Evolutionary conservation across 2,888 invertebrate genomes (phyloP), one percentile per base, ranked within the genome.

Genomic region (Drosophila cyrtoloma): DNA sequence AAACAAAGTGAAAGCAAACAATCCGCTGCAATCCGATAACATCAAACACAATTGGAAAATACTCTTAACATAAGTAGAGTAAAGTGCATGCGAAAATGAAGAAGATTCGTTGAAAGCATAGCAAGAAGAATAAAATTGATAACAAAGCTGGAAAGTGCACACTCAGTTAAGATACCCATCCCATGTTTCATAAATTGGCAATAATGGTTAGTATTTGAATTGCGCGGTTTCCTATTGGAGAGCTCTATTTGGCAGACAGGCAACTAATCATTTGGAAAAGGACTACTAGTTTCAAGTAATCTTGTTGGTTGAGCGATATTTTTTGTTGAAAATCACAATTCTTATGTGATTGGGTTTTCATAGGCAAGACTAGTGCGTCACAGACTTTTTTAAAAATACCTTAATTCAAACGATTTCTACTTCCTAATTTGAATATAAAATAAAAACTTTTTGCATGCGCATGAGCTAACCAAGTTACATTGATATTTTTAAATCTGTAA

Each of bases 1-100:
- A n/a, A 39, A 37, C 37, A 32, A 58, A 39, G 64, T 37, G 50
- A 57, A 57, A 57, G 50, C 37, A 65, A 65, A 39, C 57, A 65
- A 51, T 47, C 22, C 5, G 30, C 32, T 58, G 35, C 50, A 57
- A 57, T 57, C 35, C 22, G 57, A 65, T 65, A 47, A 52, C 51
- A 35, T 51, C 30, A 52, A 62, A 62, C 14, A 30, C 22, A 62
- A 50, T 57, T 37, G 47, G 47, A 57, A 37, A 57, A 57, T 30
- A 33, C 22, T 62, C 32, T 42, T n/a, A 14, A 28, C 55, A 10
- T 14, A 60, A n/a, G 16, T 19, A 44, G 4, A 28, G 30, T 2
- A 10, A 61, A 52, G n/a, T 33, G 37, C 50, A n/a, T 39, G 26
- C 10, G 32, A 26, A 60, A 19, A 35, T 7, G 3, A 51, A 50